A percentile compares a stretch with the other conserved stretches of the same genome.
phyloP scores from a whole-genome alignment of 2,797 vertebrate species.

The Loriculus beryllinus region DNA sequence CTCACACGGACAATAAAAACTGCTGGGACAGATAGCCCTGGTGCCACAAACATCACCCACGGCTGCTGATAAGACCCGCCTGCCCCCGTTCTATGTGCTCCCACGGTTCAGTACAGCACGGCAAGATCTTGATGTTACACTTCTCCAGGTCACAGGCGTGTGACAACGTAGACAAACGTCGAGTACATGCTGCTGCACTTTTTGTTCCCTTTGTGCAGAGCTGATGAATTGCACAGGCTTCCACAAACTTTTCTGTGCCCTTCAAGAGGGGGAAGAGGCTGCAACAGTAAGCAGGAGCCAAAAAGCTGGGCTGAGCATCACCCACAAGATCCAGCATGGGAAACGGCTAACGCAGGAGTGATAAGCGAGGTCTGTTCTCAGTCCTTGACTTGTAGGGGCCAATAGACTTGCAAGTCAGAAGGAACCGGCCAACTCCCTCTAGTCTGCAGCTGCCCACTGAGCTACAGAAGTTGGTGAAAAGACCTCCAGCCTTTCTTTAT shows the following conservation, averaged over 20 bases:
- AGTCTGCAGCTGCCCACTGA: not conserved
- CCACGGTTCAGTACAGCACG: accelerated
- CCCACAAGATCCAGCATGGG: not conserved
- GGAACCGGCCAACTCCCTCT: not conserved
- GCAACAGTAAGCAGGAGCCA: not conserved
- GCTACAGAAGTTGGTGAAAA: not conserved
- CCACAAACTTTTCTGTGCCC: not conserved
- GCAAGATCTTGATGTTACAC: accelerated
- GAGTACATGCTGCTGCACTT: not conserved
- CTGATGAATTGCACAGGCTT: not conserved
- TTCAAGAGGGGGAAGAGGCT: not conserved
- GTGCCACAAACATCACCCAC: not conserved
- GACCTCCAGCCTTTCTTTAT: not conserved
- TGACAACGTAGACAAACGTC: not conserved
- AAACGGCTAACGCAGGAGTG: not conserved
- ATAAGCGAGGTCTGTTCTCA: not conserved
- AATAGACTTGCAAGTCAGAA: not conserved
- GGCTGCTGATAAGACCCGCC: not conserved
- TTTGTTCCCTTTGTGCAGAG: not conserved
- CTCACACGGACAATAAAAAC: not conserved
- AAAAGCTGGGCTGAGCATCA: not conserved
- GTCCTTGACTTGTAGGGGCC: not conserved
- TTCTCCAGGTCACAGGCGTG: not conserved
- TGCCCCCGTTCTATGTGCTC: not conserved
- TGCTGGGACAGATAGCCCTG: not conserved